phyloP scores from a whole-genome alignment of 2,113 vertebrate species.

The Hiodon tergisus region DNA sequence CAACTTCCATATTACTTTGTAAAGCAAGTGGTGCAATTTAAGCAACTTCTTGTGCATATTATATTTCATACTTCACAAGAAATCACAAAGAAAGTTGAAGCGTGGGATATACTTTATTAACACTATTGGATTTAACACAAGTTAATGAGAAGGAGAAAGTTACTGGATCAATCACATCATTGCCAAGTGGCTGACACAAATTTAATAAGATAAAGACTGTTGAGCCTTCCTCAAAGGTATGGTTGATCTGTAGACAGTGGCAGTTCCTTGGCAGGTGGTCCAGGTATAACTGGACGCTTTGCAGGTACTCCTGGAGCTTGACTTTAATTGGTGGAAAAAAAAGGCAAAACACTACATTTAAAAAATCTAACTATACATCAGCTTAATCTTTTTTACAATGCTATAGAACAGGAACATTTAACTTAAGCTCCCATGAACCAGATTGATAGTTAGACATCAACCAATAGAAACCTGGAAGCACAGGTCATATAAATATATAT shows the following conservation, averaged over 20 bases:
- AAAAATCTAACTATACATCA: no score
- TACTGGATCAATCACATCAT: no score
- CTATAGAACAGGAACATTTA: no score
- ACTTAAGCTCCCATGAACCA: no score
- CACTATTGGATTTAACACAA: constrained; percentile 41
- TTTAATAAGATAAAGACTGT: not conserved
- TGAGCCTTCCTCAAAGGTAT: constrained; percentile 64
- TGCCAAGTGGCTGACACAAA: not conserved
- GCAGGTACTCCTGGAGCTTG: constrained; percentile 43
- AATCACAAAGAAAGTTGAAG: constrained; percentile 11
- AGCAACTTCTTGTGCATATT: not conserved
- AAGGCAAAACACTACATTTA: no score
- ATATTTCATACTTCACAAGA: constrained; percentile 30
- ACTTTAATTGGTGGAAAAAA: constrained; percentile 42
- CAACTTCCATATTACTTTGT: no score
- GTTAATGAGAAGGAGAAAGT: constrained; percentile 4
- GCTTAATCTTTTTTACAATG: no score
- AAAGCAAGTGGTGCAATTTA: no score
- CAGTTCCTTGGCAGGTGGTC: constrained; percentile 52
- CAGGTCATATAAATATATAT: not conserved
- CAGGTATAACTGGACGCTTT: constrained; percentile 73
- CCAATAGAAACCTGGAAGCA: not conserved
- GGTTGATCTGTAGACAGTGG: constrained; percentile 81
- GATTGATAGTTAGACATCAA: no score
- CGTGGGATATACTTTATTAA: constrained; percentile 48